These are phyloP conservation scores for Eubasilissa regina DNA, from an alignment of 1,140 invertebrate species.

Conservation along the genomic window DNA sequence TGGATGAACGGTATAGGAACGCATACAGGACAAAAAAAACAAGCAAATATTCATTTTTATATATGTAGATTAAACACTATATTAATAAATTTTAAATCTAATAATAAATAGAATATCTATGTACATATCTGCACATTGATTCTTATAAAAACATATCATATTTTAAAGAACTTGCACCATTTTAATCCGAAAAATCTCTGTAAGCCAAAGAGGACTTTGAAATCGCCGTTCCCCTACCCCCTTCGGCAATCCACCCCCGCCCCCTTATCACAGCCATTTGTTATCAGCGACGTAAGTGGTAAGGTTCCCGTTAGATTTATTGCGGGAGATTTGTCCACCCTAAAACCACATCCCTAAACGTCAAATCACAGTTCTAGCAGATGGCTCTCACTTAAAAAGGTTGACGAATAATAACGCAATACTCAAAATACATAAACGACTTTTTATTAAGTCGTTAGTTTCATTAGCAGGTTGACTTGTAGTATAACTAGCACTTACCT, in stretches of 20 bases:
- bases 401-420: background rate
- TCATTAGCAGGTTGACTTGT: background rate
- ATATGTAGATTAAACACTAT: too few species aligned
- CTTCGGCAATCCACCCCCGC: slow-evolving; percentile 11
- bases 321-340: slow-evolving; percentile 51
- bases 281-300: slow-evolving; percentile 58
- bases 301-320: slow-evolving; percentile 59
- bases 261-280: slow-evolving; percentile 57
- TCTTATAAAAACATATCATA: background rate
- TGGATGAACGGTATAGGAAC: too few species aligned
- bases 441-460: background rate
- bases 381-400: background rate
- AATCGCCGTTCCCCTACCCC: slow-evolving; percentile 15
- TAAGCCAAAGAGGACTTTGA: slow-evolving; percentile 11
- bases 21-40: too few species aligned
- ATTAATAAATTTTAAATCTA: too few species aligned
- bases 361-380: background rate
- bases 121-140: too few species aligned
- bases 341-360: slow-evolving; percentile 20
- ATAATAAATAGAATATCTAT: too few species aligned
- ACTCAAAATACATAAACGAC: background rate
- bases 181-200: slow-evolving; percentile 13
- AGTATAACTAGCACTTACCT: background rate
- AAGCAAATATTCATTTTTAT: too few species aligned
- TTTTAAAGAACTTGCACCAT: background rate